These are phyloP conservation scores for Synergus gifuensis DNA, from an alignment of 2,888 invertebrate species.

Conservation along the genomic window DNA sequence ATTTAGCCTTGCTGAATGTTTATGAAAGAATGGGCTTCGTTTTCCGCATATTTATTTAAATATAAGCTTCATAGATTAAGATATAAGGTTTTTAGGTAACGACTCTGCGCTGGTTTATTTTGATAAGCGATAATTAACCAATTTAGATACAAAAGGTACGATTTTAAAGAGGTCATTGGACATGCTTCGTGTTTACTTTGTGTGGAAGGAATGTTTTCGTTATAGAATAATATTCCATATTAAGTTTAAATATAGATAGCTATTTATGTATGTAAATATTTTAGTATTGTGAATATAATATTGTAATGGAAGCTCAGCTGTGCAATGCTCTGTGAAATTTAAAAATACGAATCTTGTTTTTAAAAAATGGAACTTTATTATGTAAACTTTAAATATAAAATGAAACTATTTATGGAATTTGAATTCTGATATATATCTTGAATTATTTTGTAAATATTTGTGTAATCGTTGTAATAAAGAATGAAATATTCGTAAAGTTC, in stretches of 20 bases:
- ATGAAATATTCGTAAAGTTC: conserved; percentile 52
- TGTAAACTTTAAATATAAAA: neutral
- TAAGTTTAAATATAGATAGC: neutral
- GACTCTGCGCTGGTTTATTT: neutral
- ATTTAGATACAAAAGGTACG: neutral
- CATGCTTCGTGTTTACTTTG: neutral
- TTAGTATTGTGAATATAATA: neutral
- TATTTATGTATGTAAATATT: neutral
- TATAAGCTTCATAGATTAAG: neutral
- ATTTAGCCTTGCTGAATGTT: neutral
- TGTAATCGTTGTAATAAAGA: conserved; percentile 55
- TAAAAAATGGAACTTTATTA: neutral
- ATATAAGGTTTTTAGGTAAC: neutral
- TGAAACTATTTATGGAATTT: neutral
- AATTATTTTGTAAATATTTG: conserved; percentile 47
- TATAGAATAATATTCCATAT: neutral
- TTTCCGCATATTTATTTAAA: neutral
- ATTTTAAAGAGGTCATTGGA: neutral
- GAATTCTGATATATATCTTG: conserved; percentile 26
- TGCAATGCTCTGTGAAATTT: neutral
- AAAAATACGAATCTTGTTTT: neutral
- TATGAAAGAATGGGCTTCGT: neutral
- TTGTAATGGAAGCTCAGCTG: neutral
- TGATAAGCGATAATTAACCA: neutral
- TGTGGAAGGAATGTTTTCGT: neutral